Base-by-base conservation (phyloP, 2,888 invertebrate genomes). In the Eulithis prunata region DNA sequence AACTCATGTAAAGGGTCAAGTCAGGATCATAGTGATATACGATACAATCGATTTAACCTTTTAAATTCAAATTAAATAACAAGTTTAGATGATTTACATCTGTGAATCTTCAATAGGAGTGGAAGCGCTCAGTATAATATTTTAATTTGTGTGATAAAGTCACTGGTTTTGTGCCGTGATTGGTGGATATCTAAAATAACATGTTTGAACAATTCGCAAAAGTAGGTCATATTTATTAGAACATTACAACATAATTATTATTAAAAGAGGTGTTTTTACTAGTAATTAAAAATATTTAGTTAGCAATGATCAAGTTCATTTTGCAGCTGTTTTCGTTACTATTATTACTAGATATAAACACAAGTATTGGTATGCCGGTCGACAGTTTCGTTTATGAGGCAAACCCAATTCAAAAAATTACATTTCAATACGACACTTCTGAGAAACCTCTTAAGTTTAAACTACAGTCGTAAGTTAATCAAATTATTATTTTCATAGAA, bases 321-420 rank as follows among this genome's bases (percentile, higher is more conserved):
- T 66, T 62, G 7, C 51, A 57, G 57, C 13, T 53, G 43, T n/a
- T 58, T 14, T 38, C 41, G 28, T 28, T 62, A 32, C 6, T 53
- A 14, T 41, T 58, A 38, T 8, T 55, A 10, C 13, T 3, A 10
- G 14, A 14, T 13, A 45, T 36, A 36, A 8, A 49, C 32, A 52
- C 41, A 28, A 28, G 49, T 45, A 21, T 47, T 10, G 45, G 66
- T 62, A 58, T 55, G 28, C 62, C 66, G 2, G 3, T 55, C 21
- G 66, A 66, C 41, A 62, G 62, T 55, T 57, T 53, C 12, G 32
- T 66, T 14, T 66, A 66, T 43, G 62, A 66, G 51, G 49, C 49
- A 51, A 68, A 61, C 21, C 57, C 61, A 52, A 57, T 61, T 46
- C 54, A 61, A 47, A 65, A 32, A 46, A 21, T 65, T 28, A 43